Evolutionary conservation across 2,797 vertebrate genomes (phyloP).

Genomic region (Lepilemur ruficaudatus): DNA sequence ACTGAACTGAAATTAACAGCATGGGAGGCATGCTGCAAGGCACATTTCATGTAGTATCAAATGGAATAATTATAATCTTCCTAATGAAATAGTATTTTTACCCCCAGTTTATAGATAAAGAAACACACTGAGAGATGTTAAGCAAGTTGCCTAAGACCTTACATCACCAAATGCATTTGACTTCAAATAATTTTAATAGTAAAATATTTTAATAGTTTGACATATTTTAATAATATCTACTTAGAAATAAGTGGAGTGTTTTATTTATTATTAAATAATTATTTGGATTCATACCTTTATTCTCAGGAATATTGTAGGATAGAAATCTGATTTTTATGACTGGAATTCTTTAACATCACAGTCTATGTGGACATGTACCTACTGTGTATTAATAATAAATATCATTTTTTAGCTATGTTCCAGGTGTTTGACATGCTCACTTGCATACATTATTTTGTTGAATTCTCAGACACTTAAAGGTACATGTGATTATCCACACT

Average conservation of each 20-base stretch:
- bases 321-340: constrained; percentile 7
- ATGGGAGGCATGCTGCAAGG: not conserved
- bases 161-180: not conserved
- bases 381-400: not conserved
- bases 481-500: not conserved
- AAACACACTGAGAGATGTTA: not conserved
- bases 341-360: not conserved
- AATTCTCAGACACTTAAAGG: not conserved
- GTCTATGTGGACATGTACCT: not conserved
- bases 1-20: not conserved
- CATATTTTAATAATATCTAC: not conserved
- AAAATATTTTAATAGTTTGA: not conserved
- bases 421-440: not conserved
- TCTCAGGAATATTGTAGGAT: not conserved
- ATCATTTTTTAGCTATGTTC: not conserved
- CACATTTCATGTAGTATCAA: not conserved
- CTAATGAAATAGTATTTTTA: not conserved
- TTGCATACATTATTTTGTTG: not conserved
- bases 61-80: not conserved
- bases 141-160: not conserved
- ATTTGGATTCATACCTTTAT: not conserved
- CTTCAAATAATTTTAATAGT: constrained; percentile 9
- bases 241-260: not conserved
- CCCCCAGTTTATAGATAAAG: not conserved
- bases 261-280: constrained; percentile 1